These are phyloP conservation scores for Nephrotoma appendiculata DNA, from an alignment of 2,888 invertebrate species.

Conservation along the genomic window DNA sequence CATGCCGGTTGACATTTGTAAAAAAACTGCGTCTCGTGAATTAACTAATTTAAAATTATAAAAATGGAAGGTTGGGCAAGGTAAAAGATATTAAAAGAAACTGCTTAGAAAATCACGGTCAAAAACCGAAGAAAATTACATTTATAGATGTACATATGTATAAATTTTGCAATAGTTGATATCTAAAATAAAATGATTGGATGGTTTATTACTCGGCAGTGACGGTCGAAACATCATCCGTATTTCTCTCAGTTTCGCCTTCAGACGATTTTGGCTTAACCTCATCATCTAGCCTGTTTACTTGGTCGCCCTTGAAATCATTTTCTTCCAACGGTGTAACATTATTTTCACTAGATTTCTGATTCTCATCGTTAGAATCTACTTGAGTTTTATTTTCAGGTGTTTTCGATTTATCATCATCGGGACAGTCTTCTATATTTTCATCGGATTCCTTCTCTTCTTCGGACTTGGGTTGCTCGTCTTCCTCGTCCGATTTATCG, in stretches of 20 bases:
- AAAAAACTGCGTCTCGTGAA: no score
- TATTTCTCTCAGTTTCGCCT: not conserved
- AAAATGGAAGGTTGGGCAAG: no score
- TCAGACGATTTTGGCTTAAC: not conserved
- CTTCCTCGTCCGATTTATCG: conserved; percentile 7
- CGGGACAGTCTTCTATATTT: not conserved
- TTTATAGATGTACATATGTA: not conserved
- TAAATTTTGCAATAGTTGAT: not conserved
- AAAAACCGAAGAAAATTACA: not conserved
- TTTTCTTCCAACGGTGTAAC: conserved; percentile 2
- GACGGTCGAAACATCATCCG: not conserved
- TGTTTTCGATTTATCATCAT: not conserved
- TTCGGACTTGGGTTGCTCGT: conserved; percentile 10
- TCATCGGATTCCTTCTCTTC: conserved; percentile 7
- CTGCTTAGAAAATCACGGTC: not conserved
- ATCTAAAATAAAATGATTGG: not conserved
- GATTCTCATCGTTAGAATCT: not conserved
- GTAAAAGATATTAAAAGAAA: not conserved
- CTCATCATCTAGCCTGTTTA: not conserved
- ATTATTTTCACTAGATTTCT: no score
- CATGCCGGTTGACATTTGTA: no score
- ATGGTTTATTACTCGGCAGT: not conserved
- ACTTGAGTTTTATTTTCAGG: not conserved
- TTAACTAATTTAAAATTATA: no score
- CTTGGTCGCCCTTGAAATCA: not conserved